Percentiles rank a stretch among this genome's conserved stretches.
These are phyloP conservation scores for Ceratoteleas bidentatus DNA, from an alignment of 1,140 invertebrate genomes.

Conservation along the genomic window DNA sequence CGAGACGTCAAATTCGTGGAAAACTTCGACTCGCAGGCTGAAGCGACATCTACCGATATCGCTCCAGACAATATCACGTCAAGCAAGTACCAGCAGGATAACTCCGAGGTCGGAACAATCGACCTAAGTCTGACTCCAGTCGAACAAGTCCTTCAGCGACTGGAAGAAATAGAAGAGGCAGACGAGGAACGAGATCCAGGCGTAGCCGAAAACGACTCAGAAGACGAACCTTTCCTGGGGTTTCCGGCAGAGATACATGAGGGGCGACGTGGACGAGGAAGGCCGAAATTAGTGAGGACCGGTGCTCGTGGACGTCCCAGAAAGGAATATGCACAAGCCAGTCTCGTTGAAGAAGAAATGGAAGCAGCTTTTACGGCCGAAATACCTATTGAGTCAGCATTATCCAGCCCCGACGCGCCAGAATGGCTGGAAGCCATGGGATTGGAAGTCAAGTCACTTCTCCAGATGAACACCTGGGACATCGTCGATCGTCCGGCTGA, in stretches of 20 bases:
- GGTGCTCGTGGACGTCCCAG: neutral
- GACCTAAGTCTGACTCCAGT: neutral
- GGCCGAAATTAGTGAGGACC: neutral
- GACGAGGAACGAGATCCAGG: neutral
- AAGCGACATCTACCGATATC: neutral
- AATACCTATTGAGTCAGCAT: slow-evolving; percentile 5
- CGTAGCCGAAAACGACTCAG: neutral
- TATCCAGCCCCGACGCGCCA: neutral
- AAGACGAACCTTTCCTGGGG: neutral
- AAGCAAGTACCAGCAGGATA: too few species aligned
- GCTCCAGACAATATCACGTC: neutral
- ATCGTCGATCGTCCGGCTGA: slow-evolving; percentile 6
- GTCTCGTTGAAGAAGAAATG: neutral
- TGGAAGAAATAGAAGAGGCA: neutral
- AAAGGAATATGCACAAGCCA: slow-evolving; percentile 3
- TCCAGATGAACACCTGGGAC: slow-evolving; percentile 18
- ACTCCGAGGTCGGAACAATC: too few species aligned
- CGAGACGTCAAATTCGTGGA: neutral
- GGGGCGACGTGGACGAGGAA: neutral
- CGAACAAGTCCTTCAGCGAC: neutral
- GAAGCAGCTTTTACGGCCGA: slow-evolving; percentile 3
- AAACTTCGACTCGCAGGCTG: neutral
- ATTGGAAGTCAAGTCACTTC: neutral
- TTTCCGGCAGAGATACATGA: neutral
- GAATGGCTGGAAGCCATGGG: slow-evolving; percentile 23